Base-by-base conservation (phyloP, 2,113 vertebrate species). In the Melanostigma gelatinosum region DNA sequence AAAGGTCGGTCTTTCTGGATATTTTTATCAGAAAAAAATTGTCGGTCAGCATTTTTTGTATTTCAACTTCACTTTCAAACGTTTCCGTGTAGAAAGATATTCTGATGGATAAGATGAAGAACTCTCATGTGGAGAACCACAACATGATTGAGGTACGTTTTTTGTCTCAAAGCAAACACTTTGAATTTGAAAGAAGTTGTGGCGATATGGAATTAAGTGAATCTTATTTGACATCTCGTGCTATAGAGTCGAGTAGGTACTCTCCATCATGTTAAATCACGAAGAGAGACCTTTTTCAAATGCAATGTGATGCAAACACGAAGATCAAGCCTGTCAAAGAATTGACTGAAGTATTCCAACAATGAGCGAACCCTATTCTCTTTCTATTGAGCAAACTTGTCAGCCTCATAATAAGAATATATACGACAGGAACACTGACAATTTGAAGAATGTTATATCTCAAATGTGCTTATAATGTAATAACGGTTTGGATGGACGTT, bases 61-160 rank as follows among this genome's bases (percentile, higher is more conserved):
- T 48, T 64, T 70, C 48, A 55, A 75, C 12, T 48, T 71, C 50
- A 32, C 9, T 52, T 48, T 55, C 1, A 50, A 52, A 68, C 86
- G 24, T 68, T 70, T 9, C 52, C 15, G 3, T 87, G 27, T 50
- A 96, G 95, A 95, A 90, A 90, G 91, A 92, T 65, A 74, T 89
- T 32, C 55, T 94, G 2, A 91, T 95, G 81, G 91, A 93, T 70
- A 94, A 94, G 72, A 85, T 96, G 80, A 95, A 93, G 87, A 93
- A 84, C 42, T 89, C 82, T 50, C 91, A 93, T 64, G 81, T 89
- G 79, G 94, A 94, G 61, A 94, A 91, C 85, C 89, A 94, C 86
- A 93, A 83, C 82, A 91, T 94, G 46, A 92, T 94, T 12, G 92
- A 94, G 89, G 95, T 96, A 85, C 42, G 68, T 83, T 77, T 50